Evolutionary conservation across 2,888 invertebrate species (phyloP).

Genomic region (Drosophila aldrichi): DNA sequence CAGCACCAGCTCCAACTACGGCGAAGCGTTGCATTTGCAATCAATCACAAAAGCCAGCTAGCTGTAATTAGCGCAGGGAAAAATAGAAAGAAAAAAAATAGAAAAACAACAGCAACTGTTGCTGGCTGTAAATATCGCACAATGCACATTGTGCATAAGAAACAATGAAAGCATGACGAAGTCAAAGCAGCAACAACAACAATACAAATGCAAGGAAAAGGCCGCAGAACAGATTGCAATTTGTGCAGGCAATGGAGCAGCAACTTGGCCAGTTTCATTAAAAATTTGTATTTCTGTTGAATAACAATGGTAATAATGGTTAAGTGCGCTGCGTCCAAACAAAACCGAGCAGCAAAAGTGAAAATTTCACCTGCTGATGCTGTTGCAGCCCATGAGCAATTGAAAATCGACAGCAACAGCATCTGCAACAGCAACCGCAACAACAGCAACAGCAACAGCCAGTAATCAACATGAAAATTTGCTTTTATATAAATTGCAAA

Average conservation of each 20-base stretch:
- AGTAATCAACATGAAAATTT: conserved; percentile 50
- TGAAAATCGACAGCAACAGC: conserved; percentile 47
- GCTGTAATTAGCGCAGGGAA: conserved; percentile 80
- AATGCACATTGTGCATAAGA: conserved; percentile 68
- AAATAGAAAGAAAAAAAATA: conserved; percentile 37
- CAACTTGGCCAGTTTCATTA: conserved; percentile 77
- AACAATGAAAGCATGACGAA: conserved; percentile 78
- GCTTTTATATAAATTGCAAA: conserved; percentile 69
- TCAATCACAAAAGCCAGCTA: conserved; percentile 75
- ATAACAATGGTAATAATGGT: conserved; percentile 77
- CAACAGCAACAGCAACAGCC: conserved; percentile 31
- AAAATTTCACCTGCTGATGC: conserved; percentile 66
- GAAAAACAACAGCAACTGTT: conserved; percentile 34
- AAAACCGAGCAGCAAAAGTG: conserved; percentile 67
- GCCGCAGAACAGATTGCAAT: conserved; percentile 79
- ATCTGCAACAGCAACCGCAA: conserved; percentile 35
- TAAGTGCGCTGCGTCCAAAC: conserved; percentile 60
- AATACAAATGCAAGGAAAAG: conserved; percentile 52
- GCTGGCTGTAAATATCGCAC: conserved; percentile 50
- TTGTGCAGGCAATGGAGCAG: conserved; percentile 82
- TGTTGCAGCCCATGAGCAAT: conserved; percentile 53
- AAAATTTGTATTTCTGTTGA: conserved; percentile 76
- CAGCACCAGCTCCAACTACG: conserved; percentile 33
- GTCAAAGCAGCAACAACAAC: conserved; percentile 47
- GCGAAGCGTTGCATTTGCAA: conserved; percentile 71